Evolutionary conservation across 2,888 invertebrate species (phyloP).

Genomic region (Nephrotoma appendiculata): DNA sequence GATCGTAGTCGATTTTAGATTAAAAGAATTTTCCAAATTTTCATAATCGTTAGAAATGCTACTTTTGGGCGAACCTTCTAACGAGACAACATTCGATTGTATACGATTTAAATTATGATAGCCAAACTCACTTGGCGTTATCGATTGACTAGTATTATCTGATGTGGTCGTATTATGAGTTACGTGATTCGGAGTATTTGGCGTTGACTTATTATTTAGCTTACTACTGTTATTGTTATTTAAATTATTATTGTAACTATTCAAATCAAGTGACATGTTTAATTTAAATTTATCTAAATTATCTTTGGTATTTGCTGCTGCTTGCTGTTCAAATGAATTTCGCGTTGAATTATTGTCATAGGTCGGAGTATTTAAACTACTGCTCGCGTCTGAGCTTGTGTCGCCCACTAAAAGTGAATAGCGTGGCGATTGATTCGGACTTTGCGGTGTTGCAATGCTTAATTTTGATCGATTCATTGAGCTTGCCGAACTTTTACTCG

Average conservation of each 20-base stretch:
- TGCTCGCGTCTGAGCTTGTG: constrained; percentile 32
- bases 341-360: constrained; percentile 25
- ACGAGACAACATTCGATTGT: constrained; percentile 28
- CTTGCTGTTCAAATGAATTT: not conserved
- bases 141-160: constrained; percentile 34
- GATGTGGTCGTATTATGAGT: constrained; percentile 23
- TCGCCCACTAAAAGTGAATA: constrained; percentile 32
- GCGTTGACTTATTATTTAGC: constrained; percentile 23
- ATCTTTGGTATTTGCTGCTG: not conserved
- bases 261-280: constrained; percentile 29
- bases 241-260: constrained; percentile 10
- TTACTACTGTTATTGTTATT: not conserved
- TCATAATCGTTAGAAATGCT: constrained; percentile 22
- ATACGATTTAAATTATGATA: constrained; percentile 30
- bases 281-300: constrained; percentile 20
- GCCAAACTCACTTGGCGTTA: constrained; percentile 32
- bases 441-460: constrained; percentile 25
- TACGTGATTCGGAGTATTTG: constrained; percentile 21
- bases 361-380: constrained; percentile 30
- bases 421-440: constrained; percentile 30
- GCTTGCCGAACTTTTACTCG: constrained; percentile 10
- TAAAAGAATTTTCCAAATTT: constrained; percentile 18
- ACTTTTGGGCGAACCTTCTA: constrained; percentile 29
- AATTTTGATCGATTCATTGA: constrained; percentile 25
- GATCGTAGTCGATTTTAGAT: constrained; percentile 46